phyloP scores from a whole-genome alignment of 2,113 vertebrate genomes.

The Datnioides undecimradiatus region DNA sequence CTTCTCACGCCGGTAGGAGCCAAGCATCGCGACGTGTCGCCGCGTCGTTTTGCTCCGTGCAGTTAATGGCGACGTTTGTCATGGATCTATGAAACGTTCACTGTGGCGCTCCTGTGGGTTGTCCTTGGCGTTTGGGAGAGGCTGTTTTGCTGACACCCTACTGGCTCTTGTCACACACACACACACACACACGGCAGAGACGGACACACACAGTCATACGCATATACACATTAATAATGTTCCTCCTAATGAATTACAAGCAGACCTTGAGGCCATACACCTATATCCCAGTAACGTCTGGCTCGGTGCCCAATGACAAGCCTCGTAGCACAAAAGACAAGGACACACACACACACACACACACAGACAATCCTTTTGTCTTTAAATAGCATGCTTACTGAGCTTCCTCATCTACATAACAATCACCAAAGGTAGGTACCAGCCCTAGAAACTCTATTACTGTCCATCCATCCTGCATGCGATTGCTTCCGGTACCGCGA shows the following conservation, averaged over 20 bases:
- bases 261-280: conserved; percentile 68
- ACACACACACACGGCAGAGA: neutral
- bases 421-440: conserved; percentile 45
- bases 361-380: conserved; percentile 49
- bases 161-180: neutral
- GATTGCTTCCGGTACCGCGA: conserved; percentile 13
- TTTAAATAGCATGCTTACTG: conserved; percentile 62
- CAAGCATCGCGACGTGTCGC: neutral
- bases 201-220: conserved; percentile 29
- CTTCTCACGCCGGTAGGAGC: conserved; percentile 15
- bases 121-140: conserved; percentile 54
- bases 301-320: conserved; percentile 74
- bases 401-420: conserved; percentile 63
- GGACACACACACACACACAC: conserved; percentile 31
- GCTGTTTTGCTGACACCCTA: conserved; percentile 24
- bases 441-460: conserved; percentile 36
- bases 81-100: neutral
- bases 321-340: conserved; percentile 64
- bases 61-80: neutral
- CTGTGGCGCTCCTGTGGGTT: conserved; percentile 16
- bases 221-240: conserved; percentile 64
- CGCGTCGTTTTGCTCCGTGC: conserved; percentile 4
- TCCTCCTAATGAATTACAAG: conserved; percentile 79
- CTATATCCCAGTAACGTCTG: conserved; percentile 71
- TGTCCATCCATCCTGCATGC: conserved; percentile 36